phyloP scores from a whole-genome alignment of 2,797 vertebrate species.

The Channa striata region DNA sequence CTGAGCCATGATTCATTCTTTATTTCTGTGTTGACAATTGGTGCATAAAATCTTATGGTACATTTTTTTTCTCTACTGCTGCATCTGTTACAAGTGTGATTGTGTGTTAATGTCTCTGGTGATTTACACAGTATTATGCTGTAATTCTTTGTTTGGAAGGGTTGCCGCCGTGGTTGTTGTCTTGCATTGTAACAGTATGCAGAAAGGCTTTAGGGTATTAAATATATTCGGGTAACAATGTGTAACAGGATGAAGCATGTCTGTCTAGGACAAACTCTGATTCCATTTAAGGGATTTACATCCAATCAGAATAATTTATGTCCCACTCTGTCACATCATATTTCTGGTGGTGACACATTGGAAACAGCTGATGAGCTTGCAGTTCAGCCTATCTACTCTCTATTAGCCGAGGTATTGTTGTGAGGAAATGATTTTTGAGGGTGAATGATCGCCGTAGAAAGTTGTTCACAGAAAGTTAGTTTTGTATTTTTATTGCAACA shows the following conservation, averaged over 20 bases:
- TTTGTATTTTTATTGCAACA: constrained; percentile 30
- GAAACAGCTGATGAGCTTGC: constrained; percentile 54
- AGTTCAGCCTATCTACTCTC: constrained; percentile 33
- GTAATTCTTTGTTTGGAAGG: constrained; percentile 38
- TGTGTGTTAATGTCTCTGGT: constrained; percentile 22
- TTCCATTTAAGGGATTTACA: constrained; percentile 71
- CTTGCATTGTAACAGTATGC: constrained; percentile 47
- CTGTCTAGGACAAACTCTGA: constrained; percentile 47
- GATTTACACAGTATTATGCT: constrained; percentile 21
- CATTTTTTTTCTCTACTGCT: constrained; percentile 5
- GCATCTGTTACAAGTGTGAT: not conserved
- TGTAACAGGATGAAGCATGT: constrained; percentile 61
- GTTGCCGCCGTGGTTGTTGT: constrained; percentile 16
- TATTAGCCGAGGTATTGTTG: constrained; percentile 43
- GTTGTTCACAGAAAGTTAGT: constrained; percentile 40
- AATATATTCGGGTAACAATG: constrained; percentile 59
- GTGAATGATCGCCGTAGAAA: constrained; percentile 54
- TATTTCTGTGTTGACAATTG: not conserved
- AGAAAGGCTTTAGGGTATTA: constrained; percentile 57
- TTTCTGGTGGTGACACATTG: constrained; percentile 48
- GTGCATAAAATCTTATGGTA: constrained; percentile 10
- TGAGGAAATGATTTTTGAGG: constrained; percentile 43
- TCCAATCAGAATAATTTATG: constrained; percentile 71
- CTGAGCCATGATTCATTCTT: not conserved
- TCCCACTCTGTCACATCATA: constrained; percentile 50